Evolutionary conservation across 1,140 invertebrate species (phyloP).

Genomic region (Oryzaephilus surinamensis): DNA sequence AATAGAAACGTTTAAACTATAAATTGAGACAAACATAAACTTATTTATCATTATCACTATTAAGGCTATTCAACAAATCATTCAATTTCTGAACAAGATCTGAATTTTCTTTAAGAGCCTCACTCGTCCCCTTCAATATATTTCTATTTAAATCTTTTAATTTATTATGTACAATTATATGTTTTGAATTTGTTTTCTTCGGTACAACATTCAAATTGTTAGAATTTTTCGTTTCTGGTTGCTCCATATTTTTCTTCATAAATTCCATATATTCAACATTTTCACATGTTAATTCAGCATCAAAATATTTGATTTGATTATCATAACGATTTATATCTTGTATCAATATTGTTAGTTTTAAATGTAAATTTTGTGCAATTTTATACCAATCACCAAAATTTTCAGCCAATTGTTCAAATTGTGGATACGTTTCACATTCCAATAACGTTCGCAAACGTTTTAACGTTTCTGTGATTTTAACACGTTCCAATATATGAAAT

Average conservation of each 20-base stretch:
- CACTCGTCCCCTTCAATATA: background rate
- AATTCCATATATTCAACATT: conserved; percentile 23
- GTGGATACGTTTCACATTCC: conserved; percentile 51
- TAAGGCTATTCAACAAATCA: no score
- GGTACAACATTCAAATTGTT: no score
- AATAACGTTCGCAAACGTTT: conserved; percentile 54
- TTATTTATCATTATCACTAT: no score
- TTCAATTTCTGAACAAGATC: no score
- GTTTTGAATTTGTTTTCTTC: background rate
- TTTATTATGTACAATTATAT: background rate
- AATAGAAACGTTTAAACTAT: no score
- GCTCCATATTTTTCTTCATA: conserved; percentile 12
- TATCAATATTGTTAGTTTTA: conserved; percentile 63
- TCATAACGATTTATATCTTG: conserved; percentile 49
- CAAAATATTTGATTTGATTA: conserved; percentile 26
- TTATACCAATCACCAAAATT: conserved; percentile 75
- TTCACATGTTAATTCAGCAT: conserved; percentile 24
- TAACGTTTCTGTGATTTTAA: conserved; percentile 59
- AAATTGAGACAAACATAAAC: no score
- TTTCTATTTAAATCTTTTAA: background rate
- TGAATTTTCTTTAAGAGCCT: no score
- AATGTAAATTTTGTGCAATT: conserved; percentile 66
- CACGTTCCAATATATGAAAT: conserved; percentile 81
- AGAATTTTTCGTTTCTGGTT: conserved; percentile 7
- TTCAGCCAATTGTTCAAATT: conserved; percentile 57